A percentile compares a stretch with the other conserved stretches of the same genome.
phyloP scores from a whole-genome alignment of 2,888 invertebrate species.

The Amblyjoppa fuscipennis region DNA sequence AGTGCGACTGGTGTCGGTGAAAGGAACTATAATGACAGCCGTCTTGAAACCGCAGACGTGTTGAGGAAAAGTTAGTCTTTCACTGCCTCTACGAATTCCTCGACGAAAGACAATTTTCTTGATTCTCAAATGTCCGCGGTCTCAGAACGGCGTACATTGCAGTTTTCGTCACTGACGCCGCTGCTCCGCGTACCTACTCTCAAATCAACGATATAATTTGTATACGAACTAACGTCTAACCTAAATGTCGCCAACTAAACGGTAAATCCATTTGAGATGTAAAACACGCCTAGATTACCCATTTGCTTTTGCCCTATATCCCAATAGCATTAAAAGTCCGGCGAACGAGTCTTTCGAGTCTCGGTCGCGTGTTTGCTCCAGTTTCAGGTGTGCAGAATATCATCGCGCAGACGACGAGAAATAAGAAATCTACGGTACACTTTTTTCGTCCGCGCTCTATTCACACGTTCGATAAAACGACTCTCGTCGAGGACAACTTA shows the following conservation, averaged over 20 bases:
- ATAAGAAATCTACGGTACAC: not conserved
- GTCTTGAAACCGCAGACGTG: too few species aligned
- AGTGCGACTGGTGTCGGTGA: too few species aligned
- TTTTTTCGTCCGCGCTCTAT: constrained; percentile 17
- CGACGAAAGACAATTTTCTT: too few species aligned
- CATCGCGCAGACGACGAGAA: constrained; percentile 3
- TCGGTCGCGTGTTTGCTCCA: constrained; percentile 16
- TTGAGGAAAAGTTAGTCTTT: too few species aligned
- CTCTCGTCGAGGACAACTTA: not conserved
- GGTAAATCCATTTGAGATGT: not conserved
- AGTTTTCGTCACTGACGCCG: too few species aligned
- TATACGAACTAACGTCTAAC: not conserved
- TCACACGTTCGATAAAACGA: not conserved
- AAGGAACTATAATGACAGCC: too few species aligned
- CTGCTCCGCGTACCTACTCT: not conserved
- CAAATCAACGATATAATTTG: not conserved
- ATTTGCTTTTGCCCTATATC: constrained; percentile 9
- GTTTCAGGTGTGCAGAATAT: constrained; percentile 22
- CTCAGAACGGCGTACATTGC: too few species aligned
- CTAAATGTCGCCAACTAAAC: constrained; percentile 1
- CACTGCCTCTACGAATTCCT: too few species aligned
- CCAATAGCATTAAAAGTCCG: not conserved
- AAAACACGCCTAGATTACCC: constrained; percentile 18
- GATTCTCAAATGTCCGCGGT: too few species aligned
- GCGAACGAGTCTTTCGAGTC: not conserved